Percentiles rank a stretch among this genome's conserved stretches.
phyloP scores from a whole-genome alignment of 2,797 vertebrate genomes.

The Coilia nasus region DNA sequence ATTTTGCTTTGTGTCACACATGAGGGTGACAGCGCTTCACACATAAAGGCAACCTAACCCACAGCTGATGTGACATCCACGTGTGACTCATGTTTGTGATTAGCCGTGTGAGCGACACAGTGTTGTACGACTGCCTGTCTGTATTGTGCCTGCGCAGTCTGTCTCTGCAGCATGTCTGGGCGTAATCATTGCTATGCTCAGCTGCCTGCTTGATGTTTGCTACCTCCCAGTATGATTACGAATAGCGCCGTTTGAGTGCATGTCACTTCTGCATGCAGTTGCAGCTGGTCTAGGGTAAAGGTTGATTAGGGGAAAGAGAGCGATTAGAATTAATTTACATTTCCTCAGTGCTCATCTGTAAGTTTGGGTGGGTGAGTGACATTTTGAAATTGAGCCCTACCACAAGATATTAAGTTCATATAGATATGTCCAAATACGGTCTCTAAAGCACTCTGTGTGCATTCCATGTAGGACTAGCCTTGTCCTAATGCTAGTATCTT shows the following conservation, averaged over 20 bases:
- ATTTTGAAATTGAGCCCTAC: not conserved
- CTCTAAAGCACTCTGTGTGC: not conserved
- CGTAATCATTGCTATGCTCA: not conserved
- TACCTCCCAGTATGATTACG: not conserved
- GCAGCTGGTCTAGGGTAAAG: not conserved
- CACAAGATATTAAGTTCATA: not conserved
- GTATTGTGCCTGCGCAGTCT: slow-evolving; percentile 14
- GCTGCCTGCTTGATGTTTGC: not conserved
- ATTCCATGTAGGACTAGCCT: not conserved
- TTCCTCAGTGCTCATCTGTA: not conserved
- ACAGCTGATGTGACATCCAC: not conserved
- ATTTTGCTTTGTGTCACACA: slow-evolving; percentile 12
- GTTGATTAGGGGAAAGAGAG: not conserved
- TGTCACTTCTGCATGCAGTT: not conserved
- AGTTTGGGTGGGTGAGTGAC: not conserved
- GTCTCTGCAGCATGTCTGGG: not conserved
- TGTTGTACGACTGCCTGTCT: not conserved
- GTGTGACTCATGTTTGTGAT: not conserved
- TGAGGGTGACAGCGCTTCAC: slow-evolving; percentile 1
- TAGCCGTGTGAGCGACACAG: not conserved
- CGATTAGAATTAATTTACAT: not conserved
- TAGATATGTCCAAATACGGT: not conserved
- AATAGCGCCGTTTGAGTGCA: not conserved
- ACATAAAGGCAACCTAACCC: not conserved
- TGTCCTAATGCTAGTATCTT: not conserved